Evolutionary conservation across 2,113 vertebrate species (phyloP), one percentile per base, ranked within the genome.

Genomic region (Limanda limanda): DNA sequence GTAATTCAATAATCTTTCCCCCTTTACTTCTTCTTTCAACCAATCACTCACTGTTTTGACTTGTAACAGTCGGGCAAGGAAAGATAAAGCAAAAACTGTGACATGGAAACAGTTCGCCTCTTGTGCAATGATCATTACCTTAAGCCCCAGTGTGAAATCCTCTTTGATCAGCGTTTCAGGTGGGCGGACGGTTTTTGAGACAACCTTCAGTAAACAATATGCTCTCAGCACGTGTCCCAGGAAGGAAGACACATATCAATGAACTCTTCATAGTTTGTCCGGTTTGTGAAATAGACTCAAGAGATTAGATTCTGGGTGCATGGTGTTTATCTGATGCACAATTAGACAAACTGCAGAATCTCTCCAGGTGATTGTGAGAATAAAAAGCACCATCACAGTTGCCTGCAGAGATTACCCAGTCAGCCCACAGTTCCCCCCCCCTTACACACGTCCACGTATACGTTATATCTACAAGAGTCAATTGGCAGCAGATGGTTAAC

Each of bases 371-470:
- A 97, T 93, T 97, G 97, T 97, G 96, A 97, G 95, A 96, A 94
- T 83, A 71, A 77, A 94, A 88, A 88, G 90, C 91, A 91, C 85
- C 89, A 94, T 96, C 97, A 97, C 97, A 97, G 95, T 97, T 97
- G 96, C 97, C 97, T 96, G 96, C 95, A 97, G 97, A 98, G 96
- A 98, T 98, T 98, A 97, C 93, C 86, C 95, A 97, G 95, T 96
- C 95, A 94, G 92, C 27, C 95, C 92, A 90, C 83, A 79, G 71
- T 71, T 93, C 64, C 18, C 76, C 69, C 25, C 25, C 25, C 25
- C 55, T 3, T 6, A 42, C 68, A 61, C 52, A 55, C 58, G 67
- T 40, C 61, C 27, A 69, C 27, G 78, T 68, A 52, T 1, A 54
- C 73, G n/a, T 76, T 68, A 73, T 74, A 84, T 74, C 69, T 69